These are phyloP conservation scores for Tenrec ecaudatus DNA, from an alignment of 2,113 vertebrate genomes.

Conservation along the genomic window DNA sequence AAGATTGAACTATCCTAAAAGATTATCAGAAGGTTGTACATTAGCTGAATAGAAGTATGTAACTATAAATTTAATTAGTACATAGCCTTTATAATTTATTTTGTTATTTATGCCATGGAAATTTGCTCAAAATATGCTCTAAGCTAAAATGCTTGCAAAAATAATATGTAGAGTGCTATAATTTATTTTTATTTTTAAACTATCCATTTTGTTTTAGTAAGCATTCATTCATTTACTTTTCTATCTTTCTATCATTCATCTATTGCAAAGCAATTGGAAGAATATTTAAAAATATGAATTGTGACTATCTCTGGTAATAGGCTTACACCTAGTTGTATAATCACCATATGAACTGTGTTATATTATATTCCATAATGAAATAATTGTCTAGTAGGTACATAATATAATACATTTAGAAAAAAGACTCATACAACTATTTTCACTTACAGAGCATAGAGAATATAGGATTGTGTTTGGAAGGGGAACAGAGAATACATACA, in stretches of 20 bases:
- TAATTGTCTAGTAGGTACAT: not conserved
- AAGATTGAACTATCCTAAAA: not conserved
- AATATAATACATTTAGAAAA: not conserved
- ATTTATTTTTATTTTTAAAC: no score
- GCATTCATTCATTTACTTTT: not conserved
- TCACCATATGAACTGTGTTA: not conserved
- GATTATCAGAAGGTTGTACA: not conserved
- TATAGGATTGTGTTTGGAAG: not conserved
- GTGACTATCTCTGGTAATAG: not conserved
- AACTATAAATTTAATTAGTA: not conserved
- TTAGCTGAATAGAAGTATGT: not conserved
- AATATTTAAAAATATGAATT: constrained; percentile 3
- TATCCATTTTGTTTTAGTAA: no score
- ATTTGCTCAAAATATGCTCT: no score
- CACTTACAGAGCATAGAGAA: not conserved
- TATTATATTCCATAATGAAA: not conserved
- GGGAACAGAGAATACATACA: not conserved
- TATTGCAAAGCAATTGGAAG: not conserved
- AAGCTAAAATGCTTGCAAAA: no score
- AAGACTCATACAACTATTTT: not conserved
- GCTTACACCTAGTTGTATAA: not conserved
- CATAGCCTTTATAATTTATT: not conserved
- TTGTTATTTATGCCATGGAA: no score
- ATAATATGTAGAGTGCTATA: no score
- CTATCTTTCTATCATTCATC: not conserved